A percentile compares a stretch with the other conserved stretches of the same genome.
Evolutionary conservation across 2,113 vertebrate species (phyloP).

Genomic region (Chionomys nivalis): DNA sequence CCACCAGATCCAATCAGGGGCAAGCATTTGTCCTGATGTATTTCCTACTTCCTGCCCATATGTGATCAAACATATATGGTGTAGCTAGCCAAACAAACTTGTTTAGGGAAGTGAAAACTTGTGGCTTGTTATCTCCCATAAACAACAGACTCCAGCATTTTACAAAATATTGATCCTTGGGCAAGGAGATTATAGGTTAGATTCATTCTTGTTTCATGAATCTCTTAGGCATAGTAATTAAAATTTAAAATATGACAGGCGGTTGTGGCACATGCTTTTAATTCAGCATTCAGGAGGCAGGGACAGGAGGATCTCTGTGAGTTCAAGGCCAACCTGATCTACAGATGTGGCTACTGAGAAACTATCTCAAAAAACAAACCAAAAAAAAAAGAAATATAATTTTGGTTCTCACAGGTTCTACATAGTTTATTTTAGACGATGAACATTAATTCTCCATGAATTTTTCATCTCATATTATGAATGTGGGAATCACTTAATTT

Average conservation of each 20-base stretch:
- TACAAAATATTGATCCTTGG: background rate
- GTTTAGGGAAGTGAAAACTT: background rate
- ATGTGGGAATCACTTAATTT: background rate
- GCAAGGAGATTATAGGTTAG: background rate
- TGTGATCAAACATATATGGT: background rate
- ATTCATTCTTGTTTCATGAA: background rate
- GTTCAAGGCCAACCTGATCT: too few species aligned
- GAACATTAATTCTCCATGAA: background rate
- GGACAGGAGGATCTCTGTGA: too few species aligned
- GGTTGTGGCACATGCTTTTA: too few species aligned
- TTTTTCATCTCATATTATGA: slow-evolving; percentile 13
- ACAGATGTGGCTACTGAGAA: too few species aligned
- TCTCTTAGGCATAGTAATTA: background rate
- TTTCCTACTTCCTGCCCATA: background rate
- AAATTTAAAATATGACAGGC: background rate
- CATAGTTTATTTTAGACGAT: background rate
- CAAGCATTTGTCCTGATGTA: background rate
- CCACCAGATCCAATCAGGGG: background rate
- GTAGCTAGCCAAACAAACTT: background rate
- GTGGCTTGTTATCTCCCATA: background rate
- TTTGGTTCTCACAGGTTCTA: background rate
- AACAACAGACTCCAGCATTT: background rate
- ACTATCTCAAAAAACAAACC: too few species aligned
- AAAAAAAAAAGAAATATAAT: background rate
- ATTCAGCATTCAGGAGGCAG: too few species aligned